Base-by-base conservation (phyloP, 2,113 vertebrate genomes). In the Paracanthobrama guichenoti region DNA sequence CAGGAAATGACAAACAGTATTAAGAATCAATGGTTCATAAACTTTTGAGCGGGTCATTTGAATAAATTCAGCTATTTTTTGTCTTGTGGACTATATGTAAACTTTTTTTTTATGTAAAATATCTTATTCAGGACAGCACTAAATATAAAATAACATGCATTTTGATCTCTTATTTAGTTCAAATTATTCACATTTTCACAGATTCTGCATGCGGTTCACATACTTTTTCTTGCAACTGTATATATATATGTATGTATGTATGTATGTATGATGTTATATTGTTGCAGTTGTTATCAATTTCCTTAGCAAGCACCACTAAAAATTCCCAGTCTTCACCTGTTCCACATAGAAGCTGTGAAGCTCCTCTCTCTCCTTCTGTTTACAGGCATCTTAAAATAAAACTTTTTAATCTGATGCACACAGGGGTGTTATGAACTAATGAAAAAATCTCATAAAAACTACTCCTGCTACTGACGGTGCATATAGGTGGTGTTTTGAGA, bases 361-460 rank as follows among this genome's bases (percentile, higher is more conserved):
- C 66, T 50, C 1, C 2, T 42, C 16, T 75, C 42, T 20, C 10
- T n/a, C 39, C 16, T 79, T 84, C 78, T 80, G 69, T 74, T 60
- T 81, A 69, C 60, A 83, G 42, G 48, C 31, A 53, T 44, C 48
- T 42, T 48, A 81, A 71, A 84, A 84, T 59, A 81, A 75, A 81
- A 35, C 24, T 82, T 78, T 48, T 76, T 86, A 86, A 88, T 88
- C 75, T 75, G 4, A 13, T 46, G 53, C 71, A 35, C 83, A 22
- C 71, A 90, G 88, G 89, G 90, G 89, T 90, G 90, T 92, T 87
- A 85, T 59, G 91, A 88, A 92, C 89, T 91, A 90, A 94, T 93
- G 90, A 93, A 93, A 91, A 89, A 90, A 93, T 91, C 91, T 91
- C 79, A 67, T 86, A 89, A 93, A 92, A 90, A 90, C 89, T 69